Conservation (phyloP, 2,797 vertebrate genomes). For the Lycodopsis pacificus region DNA sequence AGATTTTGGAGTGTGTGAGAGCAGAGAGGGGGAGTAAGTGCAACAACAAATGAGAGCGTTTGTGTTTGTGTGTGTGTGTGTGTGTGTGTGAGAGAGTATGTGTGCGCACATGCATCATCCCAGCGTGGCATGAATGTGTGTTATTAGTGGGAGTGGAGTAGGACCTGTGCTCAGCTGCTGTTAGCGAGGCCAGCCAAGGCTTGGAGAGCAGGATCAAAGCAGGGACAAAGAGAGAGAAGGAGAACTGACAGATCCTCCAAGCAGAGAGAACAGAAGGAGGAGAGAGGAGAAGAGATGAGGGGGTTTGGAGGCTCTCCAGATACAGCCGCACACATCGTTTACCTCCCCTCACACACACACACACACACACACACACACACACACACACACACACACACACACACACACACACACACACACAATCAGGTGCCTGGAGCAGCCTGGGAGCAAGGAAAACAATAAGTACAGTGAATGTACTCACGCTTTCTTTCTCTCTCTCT, state of each 20-base stretch:
- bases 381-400: constrained; percentile 41
- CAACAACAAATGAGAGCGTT: constrained; percentile 45
- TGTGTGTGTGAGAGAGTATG: constrained; percentile 25
- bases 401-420: constrained; percentile 49
- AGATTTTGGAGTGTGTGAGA: constrained; percentile 61
- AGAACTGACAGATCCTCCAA: constrained; percentile 83
- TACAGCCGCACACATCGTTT: constrained; percentile 82
- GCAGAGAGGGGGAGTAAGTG: constrained; percentile 56
- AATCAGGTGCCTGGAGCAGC: constrained; percentile 79
- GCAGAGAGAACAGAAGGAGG: constrained; percentile 79
- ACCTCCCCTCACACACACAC: constrained; percentile 68
- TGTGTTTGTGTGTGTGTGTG: constrained; percentile 27
- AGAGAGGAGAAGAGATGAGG: constrained; percentile 75
- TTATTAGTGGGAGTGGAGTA: constrained; percentile 82
- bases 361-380: constrained; percentile 37
- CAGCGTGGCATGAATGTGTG: constrained; percentile 70
- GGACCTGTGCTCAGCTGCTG: constrained; percentile 82
- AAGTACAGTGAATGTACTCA: constrained; percentile 77
- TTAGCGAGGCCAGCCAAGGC: constrained; percentile 81
- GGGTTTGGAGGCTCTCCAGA: constrained; percentile 87
- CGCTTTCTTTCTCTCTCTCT: constrained; percentile 60
- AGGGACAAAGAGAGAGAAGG: constrained; percentile 81
- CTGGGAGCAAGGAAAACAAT: constrained; percentile 82
- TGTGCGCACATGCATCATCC: constrained; percentile 52
- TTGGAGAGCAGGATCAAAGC: constrained; percentile 84